Base-by-base conservation (phyloP, 2,113 vertebrate genomes). In the Copsychus sechellarum region DNA sequence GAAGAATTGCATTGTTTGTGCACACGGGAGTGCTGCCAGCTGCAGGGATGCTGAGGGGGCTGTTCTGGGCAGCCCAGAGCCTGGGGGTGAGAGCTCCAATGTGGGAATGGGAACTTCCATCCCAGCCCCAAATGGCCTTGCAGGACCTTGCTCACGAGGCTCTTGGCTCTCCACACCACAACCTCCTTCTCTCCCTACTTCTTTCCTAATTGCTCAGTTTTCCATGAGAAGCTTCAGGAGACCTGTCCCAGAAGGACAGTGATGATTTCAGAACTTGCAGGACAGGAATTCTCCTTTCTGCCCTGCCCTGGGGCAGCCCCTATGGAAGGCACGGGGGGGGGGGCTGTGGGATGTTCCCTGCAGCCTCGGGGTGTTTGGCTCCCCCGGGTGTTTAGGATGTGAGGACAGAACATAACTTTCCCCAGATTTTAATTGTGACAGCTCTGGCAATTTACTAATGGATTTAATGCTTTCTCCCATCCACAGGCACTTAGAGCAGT, bases 391-490 rank as follows among this genome's bases (percentile, higher is more conserved):
- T 1, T 90, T 72, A 33, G 64, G 65, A 45, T 23, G 29, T 48
- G 84, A 74, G 50, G 74, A 77, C 61, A 61, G 72, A 77, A 54
- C 48, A 28, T 13, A 40, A 66, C 42, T 66, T 78, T 31, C 9
- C 57, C 81, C 74, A 67, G 45, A 69, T 74, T 86, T 87, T 83
- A 74, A 88, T 21, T 31, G 23, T 77, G 81, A 76, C 48, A 94
- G 71, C 90, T 92, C 53, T 48, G 83, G 86, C 79, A 82, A 76
- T 96, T 93, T n/a, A 11, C 91, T 92, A 90, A 94, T 89, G 90
- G 81, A 85, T 95, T 94, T 70, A 40, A 58, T 71, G 93, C 92
- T 93, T 76, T 80, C 64, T 64, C 25, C 69, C 61, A 45, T 81
- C 88, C 93, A 67, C 81, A 89, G 91, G 88, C 90, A 80, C 93